Base-by-base conservation (phyloP, 53 echinoderm and acorn worm genomes). In the Antedon mediterranea region DNA sequence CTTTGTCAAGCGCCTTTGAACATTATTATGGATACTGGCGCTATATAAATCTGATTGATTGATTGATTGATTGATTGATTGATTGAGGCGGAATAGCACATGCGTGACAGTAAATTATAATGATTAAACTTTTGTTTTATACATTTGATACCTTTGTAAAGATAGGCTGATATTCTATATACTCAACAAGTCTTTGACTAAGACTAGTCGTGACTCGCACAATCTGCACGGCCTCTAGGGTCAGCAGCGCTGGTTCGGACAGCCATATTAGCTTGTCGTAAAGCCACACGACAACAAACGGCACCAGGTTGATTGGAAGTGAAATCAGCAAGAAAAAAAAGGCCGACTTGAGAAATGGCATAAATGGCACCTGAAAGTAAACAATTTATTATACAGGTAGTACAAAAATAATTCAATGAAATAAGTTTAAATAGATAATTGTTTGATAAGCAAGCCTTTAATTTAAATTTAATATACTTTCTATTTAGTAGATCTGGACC, bases 121-220 rank as follows among this genome's bases (percentile, higher is more conserved):
- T 0, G n/a, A n/a, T n/a, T n/a, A 26, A 11, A 29, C 72, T 43
- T 4, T n/a, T 27, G 31, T 71, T 11, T n/a, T n/a, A n/a, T n/a
- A n/a, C n/a, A n/a, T n/a, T n/a, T n/a, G n/a, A n/a, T 81, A 97
- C 97, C 90, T 97, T 97, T 72, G 84, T 85, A 14, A 92, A 42
- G 0, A 85, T 34, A 73, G 88, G 88, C 33, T 88, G 77, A 29
- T 88, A 86, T 30, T 97, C 81, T 32, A 92, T 89, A 76, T 86
- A 81, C 71, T 79, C 78, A 7, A 86, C 82, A 75, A 97, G 74
- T 34, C 71, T 70, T 43, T 77, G 83, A 73, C 97, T 92, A 28
- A 82, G 81, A 57, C 73, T 71, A 20, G 86, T 82, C 18, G 84
- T 80, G 31, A 92, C 76, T 28, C 87, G 33, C 4, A 97, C 88